Base-by-base conservation (phyloP, 2,888 invertebrate species). In the Malachius bipustulatus region DNA sequence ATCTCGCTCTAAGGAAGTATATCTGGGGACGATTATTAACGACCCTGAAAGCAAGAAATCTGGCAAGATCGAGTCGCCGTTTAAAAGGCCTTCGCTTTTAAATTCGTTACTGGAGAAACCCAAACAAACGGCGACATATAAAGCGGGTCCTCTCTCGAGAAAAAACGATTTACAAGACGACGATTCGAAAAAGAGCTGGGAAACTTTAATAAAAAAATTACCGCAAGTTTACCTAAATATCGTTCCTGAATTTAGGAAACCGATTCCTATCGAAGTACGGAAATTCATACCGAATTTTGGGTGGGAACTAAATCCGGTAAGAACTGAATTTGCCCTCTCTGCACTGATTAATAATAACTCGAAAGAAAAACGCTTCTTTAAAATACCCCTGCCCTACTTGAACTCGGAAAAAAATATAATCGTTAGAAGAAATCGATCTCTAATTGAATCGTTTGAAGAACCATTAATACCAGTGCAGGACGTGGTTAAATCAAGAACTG, bases 321-420 rank as follows among this genome's bases (percentile, higher is more conserved):
- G 70, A 64, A 67, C 71, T 2, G 64, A 71, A 35, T 73, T 73
- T 57, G 68, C 75, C 14, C 62, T 70, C 33, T 65, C 71, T 10
- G 66, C 65, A 27, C 47, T 75, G 39, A n/a, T n/a, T n/a, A n/a
- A n/a, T n/a, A 64, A 63, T 27, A 52, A 48, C 8, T 39, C 57
- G 33, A 40, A 34, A 27, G 12, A 33, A 38, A 3, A 29, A 6
- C 19, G 57, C 40, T 57, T 59, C 12, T 65, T 72, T 31, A 64
- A 64, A 27, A 77, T 79, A 56, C 62, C 68, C 34, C 58, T 78
- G 42, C 63, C 65, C 13, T 80, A 75, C 49, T 60, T 65, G 41
- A 70, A 70, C 52, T 64, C 69, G 51, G 73, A 75, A 49, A 65
- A 65, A 42, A 63, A 63, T 46, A 55, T 77, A 16, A 52, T 77